phyloP scores from a whole-genome alignment of 2,797 vertebrate species.

The Gymnoscopelus braueri region DNA sequence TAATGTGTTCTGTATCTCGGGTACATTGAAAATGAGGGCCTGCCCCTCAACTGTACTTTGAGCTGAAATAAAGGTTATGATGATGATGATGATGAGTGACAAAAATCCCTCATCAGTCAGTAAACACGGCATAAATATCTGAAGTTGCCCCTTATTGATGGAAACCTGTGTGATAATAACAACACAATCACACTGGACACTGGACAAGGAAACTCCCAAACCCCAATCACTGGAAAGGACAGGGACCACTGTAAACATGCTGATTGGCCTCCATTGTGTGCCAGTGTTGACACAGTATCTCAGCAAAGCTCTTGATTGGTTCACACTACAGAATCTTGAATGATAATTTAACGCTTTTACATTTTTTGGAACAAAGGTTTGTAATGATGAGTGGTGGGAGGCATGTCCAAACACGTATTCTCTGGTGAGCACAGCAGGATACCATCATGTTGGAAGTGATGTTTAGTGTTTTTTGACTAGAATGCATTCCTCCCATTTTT shows the following conservation, averaged over 20 bases:
- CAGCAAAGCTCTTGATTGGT: constrained; percentile 52
- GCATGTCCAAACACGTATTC: constrained; percentile 41
- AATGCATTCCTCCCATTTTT: constrained; percentile 15
- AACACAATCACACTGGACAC: constrained; percentile 2
- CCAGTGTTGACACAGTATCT: constrained; percentile 53
- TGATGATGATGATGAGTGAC: too few relatives aligned
- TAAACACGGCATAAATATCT: too few relatives aligned
- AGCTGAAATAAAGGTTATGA: too few relatives aligned
- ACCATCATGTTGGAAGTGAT: constrained; percentile 40
- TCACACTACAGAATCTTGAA: neutral
- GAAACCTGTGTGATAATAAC: constrained; percentile 6
- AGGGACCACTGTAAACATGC: constrained; percentile 40
- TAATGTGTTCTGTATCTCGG: too few relatives aligned
- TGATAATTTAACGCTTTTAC: neutral
- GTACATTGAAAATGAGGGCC: too few relatives aligned
- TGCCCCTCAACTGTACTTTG: too few relatives aligned
- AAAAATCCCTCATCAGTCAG: too few relatives aligned
- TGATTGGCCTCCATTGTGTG: constrained; percentile 43
- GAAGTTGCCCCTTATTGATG: too few relatives aligned
- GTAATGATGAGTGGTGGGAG: constrained; percentile 20
- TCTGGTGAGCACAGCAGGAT: neutral
- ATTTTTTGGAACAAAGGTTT: constrained; percentile 33
- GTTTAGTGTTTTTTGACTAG: constrained; percentile 47
- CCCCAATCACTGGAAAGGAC: constrained; percentile 9
- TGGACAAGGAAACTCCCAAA: constrained; percentile 4